Evolutionary conservation across 2,888 invertebrate species (phyloP), one percentile per base, ranked within the genome.

Genomic region (Agrotis clavis): DNA sequence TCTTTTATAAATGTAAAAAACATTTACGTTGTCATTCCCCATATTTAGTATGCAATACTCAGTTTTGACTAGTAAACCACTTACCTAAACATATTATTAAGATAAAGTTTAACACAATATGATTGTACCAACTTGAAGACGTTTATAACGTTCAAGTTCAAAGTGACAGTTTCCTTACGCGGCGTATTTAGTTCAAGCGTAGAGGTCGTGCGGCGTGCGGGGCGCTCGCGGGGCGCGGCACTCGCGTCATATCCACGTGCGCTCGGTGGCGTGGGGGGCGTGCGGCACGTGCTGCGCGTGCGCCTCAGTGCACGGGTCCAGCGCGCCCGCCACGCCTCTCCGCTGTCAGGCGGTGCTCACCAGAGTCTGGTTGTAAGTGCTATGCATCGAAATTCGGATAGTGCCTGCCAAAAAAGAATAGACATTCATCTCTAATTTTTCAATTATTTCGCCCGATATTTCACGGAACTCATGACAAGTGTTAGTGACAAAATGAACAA

Each of bases 311-410:
- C 66, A 67, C 74, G 71, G 84, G 81, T 67, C 89, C 81, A 57
- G 65, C 64, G 83, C 92, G 90, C 88, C 89, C 81, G 88, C 88
- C 90, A 92, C 89, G 84, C 92, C 89, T 3, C 94, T 90, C 83
- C 95, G 90, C 81, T 94, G 96, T 95, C 95, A 95, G 92, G 94
- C 91, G 21, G 92, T 88, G 68, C 89, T 93, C 88, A 93, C 88
- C 90, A 94, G 71, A 71, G 95, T 94, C 83, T 95, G 95, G 89
- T 96, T 95, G 91, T 94, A 95, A 63, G 94, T 95, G 95, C 96
- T 96, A 89, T 96, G 93, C 93, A 95, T 92, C 81, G 96, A 96
- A 77, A 96, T 94, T 79, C 95, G 93, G 73, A 96, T 95, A 48
- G 96, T 96, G 90, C 96, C 96, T 96, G 91, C 51, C 11, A 82